Evolutionary conservation across 2,888 invertebrate genomes (phyloP).

Genomic region (Hemithea aestivaria): DNA sequence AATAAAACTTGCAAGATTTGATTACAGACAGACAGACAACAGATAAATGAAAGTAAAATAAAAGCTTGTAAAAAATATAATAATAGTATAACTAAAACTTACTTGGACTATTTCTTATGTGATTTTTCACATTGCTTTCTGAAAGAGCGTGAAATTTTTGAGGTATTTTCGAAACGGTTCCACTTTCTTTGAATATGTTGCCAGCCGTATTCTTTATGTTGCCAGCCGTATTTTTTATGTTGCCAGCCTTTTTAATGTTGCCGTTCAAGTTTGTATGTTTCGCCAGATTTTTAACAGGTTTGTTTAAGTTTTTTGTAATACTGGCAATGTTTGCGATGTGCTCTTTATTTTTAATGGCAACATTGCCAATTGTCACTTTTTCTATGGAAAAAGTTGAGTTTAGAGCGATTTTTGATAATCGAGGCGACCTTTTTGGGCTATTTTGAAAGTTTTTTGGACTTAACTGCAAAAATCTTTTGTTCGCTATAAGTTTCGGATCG

Average conservation of each 20-base stretch:
- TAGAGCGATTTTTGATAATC: too few relatives aligned
- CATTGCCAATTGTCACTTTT: constrained; percentile 1
- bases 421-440: too few relatives aligned
- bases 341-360: constrained; percentile 7
- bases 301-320: neutral
- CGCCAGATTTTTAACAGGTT: constrained; percentile 1
- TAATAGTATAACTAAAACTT: too few relatives aligned
- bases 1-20: too few relatives aligned
- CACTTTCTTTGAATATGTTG: constrained; percentile 26
- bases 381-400: neutral
- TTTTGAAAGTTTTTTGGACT: too few relatives aligned
- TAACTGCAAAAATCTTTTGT: neutral
- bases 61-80: too few relatives aligned
- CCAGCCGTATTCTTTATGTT: constrained; percentile 3
- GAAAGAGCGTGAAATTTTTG: constrained; percentile 29
- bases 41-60: too few relatives aligned
- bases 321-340: neutral
- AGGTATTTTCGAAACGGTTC: constrained; percentile 29
- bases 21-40: too few relatives aligned
- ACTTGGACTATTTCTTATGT: constrained; percentile 51
- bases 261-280: constrained; percentile 4
- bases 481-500: neutral
- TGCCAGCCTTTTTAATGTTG: constrained; percentile 4
- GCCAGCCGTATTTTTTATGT: constrained; percentile 3
- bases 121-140: constrained; percentile 30